Conservation (phyloP, 2,888 invertebrate species). For the Meiosimyza decipiens region DNA sequence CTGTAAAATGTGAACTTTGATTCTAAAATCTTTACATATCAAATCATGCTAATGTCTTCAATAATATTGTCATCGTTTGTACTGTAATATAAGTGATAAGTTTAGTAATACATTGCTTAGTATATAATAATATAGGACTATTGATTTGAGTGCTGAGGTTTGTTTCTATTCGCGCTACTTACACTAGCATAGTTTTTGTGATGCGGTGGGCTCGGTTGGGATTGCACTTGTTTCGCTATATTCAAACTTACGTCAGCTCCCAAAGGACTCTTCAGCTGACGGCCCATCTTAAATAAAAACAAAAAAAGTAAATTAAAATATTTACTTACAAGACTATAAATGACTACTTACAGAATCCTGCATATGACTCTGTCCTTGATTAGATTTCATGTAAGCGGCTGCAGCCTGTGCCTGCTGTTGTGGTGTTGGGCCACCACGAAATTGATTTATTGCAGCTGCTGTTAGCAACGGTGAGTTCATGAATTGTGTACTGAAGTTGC, state of each 20-base stretch:
- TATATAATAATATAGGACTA: too few relatives aligned
- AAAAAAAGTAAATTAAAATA: not conserved
- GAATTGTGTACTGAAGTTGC: slow-evolving; percentile 70
- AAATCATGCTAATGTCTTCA: too few relatives aligned
- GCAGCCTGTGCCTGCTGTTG: slow-evolving; percentile 53
- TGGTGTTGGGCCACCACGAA: slow-evolving; percentile 64
- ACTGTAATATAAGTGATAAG: too few relatives aligned
- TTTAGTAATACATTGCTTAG: too few relatives aligned
- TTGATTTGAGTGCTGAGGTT: too few relatives aligned
- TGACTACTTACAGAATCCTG: slow-evolving; percentile 65
- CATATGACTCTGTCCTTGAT: slow-evolving; percentile 65
- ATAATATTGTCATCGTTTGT: too few relatives aligned
- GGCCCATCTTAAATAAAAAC: slow-evolving; percentile 60
- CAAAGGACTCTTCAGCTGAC: slow-evolving; percentile 66
- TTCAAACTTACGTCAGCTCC: slow-evolving; percentile 65
- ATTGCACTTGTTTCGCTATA: slow-evolving; percentile 66
- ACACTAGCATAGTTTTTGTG: slow-evolving; percentile 67
- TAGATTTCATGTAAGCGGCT: slow-evolving; percentile 64
- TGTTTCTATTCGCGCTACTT: slow-evolving; percentile 49
- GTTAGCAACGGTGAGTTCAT: slow-evolving; percentile 74
- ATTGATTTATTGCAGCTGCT: slow-evolving; percentile 69
- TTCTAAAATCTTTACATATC: too few relatives aligned
- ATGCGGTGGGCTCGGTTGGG: slow-evolving; percentile 67
- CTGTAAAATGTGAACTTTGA: too few relatives aligned
- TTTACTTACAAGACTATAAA: slow-evolving; percentile 8